These are phyloP conservation scores for Schizotus pectinicornis DNA, from an alignment of 2,888 invertebrate species.

Conservation along the genomic window DNA sequence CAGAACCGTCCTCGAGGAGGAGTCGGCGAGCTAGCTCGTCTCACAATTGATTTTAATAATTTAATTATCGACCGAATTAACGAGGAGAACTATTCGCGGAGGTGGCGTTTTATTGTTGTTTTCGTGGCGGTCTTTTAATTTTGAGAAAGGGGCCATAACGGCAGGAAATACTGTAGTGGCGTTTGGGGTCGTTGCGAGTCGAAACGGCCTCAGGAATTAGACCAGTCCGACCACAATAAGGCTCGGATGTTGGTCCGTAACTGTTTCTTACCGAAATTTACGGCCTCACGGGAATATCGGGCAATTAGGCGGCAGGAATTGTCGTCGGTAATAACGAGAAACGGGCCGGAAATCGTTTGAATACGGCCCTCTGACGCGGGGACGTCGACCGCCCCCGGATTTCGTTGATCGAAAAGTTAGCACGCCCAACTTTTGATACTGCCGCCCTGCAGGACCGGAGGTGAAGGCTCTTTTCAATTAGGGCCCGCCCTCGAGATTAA, in stretches of 20 bases:
- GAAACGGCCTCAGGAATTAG: slow-evolving; percentile 35
- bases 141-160: slow-evolving; percentile 11
- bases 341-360: no score
- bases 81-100: no score
- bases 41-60: no score
- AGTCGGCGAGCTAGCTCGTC: neutral
- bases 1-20: neutral
- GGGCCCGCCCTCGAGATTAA: slow-evolving; percentile 13
- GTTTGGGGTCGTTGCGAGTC: slow-evolving; percentile 28
- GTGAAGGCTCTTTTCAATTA: no score
- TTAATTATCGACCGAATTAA: neutral
- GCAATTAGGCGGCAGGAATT: slow-evolving; percentile 4
- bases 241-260: slow-evolving; percentile 29
- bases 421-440: no score
- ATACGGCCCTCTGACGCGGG: no score
- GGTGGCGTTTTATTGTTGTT: no score
- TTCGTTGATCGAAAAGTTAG: no score
- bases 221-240: slow-evolving; percentile 34
- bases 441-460: no score
- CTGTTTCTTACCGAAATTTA: slow-evolving; percentile 35
- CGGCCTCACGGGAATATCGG: slow-evolving; percentile 25
- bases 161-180: slow-evolving; percentile 18
- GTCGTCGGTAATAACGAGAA: no score
- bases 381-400: no score
- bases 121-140: slow-evolving; percentile 3